Conservation (phyloP, 1,140 invertebrate species). For the Eupeodes corollae region DNA sequence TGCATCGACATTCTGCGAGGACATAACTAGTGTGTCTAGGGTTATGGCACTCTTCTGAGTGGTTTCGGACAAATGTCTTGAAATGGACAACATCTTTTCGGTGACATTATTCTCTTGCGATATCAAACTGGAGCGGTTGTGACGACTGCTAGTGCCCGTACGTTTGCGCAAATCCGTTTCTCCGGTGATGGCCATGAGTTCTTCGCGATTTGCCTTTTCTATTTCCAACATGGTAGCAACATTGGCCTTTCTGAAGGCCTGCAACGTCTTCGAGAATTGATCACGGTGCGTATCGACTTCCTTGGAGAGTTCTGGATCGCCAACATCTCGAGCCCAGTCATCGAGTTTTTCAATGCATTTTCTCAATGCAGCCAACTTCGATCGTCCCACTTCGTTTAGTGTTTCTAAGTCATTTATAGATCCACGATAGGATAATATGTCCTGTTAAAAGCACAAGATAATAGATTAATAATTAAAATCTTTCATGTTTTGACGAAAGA, state of each 20-base stretch:
- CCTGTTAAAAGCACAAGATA: constrained; percentile 40
- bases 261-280: constrained; percentile 55
- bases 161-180: constrained; percentile 47
- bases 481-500: background rate
- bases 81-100: constrained; percentile 72
- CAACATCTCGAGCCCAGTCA: constrained; percentile 51
- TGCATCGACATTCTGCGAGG: constrained; percentile 50
- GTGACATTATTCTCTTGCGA: constrained; percentile 51
- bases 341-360: constrained; percentile 56
- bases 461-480: background rate
- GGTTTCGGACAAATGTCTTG: constrained; percentile 71
- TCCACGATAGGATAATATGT: constrained; percentile 54
- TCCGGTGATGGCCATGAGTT: constrained; percentile 47
- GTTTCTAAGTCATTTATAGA: constrained; percentile 55
- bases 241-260: constrained; percentile 68
- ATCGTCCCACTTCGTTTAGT: constrained; percentile 58
- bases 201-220: constrained; percentile 57
- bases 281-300: constrained; percentile 57
- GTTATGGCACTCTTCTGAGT: constrained; percentile 76
- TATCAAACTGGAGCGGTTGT: constrained; percentile 29
- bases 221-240: constrained; percentile 60
- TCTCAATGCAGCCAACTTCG: constrained; percentile 50
- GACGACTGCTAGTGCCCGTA: constrained; percentile 10
- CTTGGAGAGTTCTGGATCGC: constrained; percentile 46
- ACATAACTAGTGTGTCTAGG: constrained; percentile 64